A percentile compares a stretch with the other conserved stretches of the same genome.
Evolutionary conservation across 2,797 vertebrate species (phyloP).

Genomic region (Halcyon smyrnensis): DNA sequence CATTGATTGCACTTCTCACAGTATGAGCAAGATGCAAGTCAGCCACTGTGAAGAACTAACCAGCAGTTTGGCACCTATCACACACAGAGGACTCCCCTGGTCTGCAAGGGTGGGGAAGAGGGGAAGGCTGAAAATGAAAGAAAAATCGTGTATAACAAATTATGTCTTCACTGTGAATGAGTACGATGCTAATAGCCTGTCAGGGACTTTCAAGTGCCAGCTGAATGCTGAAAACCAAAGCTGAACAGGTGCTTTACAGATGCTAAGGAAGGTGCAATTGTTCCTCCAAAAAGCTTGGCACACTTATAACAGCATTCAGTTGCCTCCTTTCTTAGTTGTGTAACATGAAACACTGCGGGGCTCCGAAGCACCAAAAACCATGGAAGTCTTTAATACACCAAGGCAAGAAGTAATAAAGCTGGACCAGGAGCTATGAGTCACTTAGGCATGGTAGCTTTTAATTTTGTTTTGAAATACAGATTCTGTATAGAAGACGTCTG

Average conservation of each 20-base stretch:
- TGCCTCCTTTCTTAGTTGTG: neutral
- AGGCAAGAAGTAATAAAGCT: conserved; percentile 12
- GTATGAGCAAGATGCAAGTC: neutral
- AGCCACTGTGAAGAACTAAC: neutral
- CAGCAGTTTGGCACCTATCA: neutral
- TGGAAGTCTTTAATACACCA: conserved; percentile 9
- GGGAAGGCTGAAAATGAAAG: neutral
- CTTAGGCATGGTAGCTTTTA: neutral
- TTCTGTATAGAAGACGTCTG: neutral
- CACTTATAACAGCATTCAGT: neutral
- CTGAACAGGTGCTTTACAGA: conserved; percentile 4
- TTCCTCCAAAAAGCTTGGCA: neutral
- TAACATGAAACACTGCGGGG: rapidly evolving
- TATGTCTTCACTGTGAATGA: neutral
- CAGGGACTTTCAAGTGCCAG: neutral
- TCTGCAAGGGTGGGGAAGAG: neutral
- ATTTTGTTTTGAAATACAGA: conserved; percentile 12
- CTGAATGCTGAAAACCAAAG: neutral
- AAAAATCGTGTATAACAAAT: neutral
- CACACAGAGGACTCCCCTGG: neutral
- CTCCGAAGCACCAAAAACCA: neutral
- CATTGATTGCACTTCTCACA: neutral
- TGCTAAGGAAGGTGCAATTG: neutral
- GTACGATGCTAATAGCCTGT: neutral
- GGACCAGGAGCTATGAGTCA: conserved; percentile 3